These are phyloP conservation scores for Tenebrio molitor DNA, from an alignment of 1,140 invertebrate species.

Conservation along the genomic window DNA sequence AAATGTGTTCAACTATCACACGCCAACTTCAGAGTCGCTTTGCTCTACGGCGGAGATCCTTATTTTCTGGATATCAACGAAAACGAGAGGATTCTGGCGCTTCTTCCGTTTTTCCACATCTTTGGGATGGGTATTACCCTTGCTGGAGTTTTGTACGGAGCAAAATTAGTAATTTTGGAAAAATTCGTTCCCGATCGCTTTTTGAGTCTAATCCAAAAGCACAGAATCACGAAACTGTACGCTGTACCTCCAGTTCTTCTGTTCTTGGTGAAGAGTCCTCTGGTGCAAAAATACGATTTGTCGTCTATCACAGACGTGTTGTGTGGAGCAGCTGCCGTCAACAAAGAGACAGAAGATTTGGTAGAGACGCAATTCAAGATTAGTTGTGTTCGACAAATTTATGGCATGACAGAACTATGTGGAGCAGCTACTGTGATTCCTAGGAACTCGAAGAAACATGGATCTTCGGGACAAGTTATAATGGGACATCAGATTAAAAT, in stretches of 20 bases:
- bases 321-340: too few relatives aligned
- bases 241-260: conserved; percentile 74
- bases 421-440: too few relatives aligned
- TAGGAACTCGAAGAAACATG: too few relatives aligned
- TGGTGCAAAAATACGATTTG: too few relatives aligned
- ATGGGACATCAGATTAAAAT: too few relatives aligned
- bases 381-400: too few relatives aligned
- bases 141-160: background rate
- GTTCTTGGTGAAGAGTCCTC: too few relatives aligned
- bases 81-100: background rate
- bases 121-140: background rate
- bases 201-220: conserved; percentile 69
- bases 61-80: background rate
- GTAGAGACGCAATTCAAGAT: too few relatives aligned
- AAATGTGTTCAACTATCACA: conserved; percentile 3
- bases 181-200: conserved; percentile 74
- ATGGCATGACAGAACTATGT: too few relatives aligned
- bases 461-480: too few relatives aligned
- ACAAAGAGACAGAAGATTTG: too few relatives aligned
- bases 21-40: background rate
- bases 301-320: too few relatives aligned
- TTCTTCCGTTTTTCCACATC: background rate
- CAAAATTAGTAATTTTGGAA: conserved; percentile 58
- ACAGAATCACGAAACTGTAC: conserved; percentile 69
- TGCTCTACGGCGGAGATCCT: background rate